phyloP scores from a whole-genome alignment of 2,888 invertebrate genomes.

The Petrophora chlorosata region DNA sequence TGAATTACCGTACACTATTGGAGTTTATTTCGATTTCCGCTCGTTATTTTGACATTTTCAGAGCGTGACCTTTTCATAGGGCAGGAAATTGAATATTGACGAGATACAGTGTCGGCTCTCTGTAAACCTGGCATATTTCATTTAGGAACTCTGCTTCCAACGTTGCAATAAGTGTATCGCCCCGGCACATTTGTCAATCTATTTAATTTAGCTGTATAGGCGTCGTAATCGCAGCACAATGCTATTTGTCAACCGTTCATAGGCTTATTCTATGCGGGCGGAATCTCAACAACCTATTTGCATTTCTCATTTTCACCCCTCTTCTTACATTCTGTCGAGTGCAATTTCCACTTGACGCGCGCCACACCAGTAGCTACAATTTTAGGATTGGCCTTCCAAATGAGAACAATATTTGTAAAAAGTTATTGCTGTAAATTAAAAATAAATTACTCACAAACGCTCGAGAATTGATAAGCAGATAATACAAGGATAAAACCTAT shows the following conservation, averaged over 20 bases:
- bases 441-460: no score
- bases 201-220: slow-evolving; percentile 45
- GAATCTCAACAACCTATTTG: slow-evolving; percentile 74
- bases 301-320: slow-evolving; percentile 79
- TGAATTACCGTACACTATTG: slow-evolving; percentile 37
- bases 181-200: slow-evolving; percentile 10
- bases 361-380: slow-evolving; percentile 48
- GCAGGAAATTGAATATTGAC: slow-evolving; percentile 68
- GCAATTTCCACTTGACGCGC: slow-evolving; percentile 62
- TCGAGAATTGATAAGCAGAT: no score
- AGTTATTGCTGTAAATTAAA: not conserved
- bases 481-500: no score
- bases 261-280: slow-evolving; percentile 64
- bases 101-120: slow-evolving; percentile 48
- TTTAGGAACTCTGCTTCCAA: slow-evolving; percentile 33
- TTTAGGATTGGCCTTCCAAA: slow-evolving; percentile 47
- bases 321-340: slow-evolving; percentile 63
- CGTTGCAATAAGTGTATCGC: slow-evolving; percentile 4
- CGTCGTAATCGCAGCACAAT: slow-evolving; percentile 61
- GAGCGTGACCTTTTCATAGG: slow-evolving; percentile 56
- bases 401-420: slow-evolving; percentile 16
- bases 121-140: slow-evolving; percentile 46
- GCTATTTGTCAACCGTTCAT: slow-evolving; percentile 72
- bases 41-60: slow-evolving; percentile 59
- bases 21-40: slow-evolving; percentile 57